Evolutionary conservation across 2,113 vertebrate genomes (phyloP).

Genomic region (Hippolais icterina): DNA sequence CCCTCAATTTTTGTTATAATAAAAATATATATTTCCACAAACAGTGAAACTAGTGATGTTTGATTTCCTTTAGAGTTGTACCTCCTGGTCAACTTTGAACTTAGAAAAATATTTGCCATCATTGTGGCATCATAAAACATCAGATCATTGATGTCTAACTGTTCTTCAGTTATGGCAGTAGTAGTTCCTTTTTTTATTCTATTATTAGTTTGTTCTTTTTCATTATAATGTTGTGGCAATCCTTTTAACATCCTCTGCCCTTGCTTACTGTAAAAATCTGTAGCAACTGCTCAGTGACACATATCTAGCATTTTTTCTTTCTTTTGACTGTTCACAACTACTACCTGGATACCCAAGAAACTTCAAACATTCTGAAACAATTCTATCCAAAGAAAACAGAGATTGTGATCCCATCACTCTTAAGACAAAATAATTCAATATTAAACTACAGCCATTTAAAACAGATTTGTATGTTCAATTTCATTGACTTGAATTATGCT

Average conservation of each 20-base stretch:
- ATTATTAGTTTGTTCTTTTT: neutral
- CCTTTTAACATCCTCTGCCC: neutral
- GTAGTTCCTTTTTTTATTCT: neutral
- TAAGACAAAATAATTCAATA: neutral
- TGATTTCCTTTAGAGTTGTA: neutral
- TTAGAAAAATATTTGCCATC: neutral
- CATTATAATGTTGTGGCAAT: neutral
- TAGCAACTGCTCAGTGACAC: neutral
- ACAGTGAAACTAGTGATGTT: neutral
- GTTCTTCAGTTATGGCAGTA: neutral
- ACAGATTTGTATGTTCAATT: neutral
- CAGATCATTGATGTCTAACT: neutral
- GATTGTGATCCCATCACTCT: neutral
- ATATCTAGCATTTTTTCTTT: neutral
- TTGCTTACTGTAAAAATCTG: neutral
- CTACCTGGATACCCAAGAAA: neutral
- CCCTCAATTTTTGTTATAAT: neutral
- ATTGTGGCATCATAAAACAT: fast-evolving
- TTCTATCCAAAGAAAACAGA: neutral
- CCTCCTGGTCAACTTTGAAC: neutral
- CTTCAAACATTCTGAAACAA: neutral
- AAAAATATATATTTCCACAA: neutral
- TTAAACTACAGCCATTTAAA: neutral
- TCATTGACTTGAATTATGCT: neutral
- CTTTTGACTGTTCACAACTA: neutral